A percentile compares a stretch with the other conserved stretches of the same genome.
Evolutionary conservation across 1,140 invertebrate genomes (phyloP).

Genomic region (Bombus sibiricus): DNA sequence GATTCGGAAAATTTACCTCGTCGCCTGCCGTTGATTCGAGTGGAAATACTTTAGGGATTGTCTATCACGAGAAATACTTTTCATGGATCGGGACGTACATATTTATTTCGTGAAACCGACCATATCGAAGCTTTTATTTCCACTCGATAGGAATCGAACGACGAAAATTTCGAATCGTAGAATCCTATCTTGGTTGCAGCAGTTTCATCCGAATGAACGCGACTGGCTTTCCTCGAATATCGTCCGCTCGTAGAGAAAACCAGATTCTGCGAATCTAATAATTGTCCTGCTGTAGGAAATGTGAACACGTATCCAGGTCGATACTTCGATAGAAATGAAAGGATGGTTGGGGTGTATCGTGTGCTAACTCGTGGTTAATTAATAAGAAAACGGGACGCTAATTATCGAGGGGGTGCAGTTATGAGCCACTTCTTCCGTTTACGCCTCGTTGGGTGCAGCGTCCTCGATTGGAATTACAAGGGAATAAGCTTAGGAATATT

Average conservation of each 20-base stretch:
- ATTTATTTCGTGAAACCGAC: not conserved
- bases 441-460: not conserved
- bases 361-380: not conserved
- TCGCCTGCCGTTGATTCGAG: not conserved
- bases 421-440: not conserved
- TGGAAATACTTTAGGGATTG: not conserved
- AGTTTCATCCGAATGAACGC: not conserved
- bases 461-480: constrained; percentile 26
- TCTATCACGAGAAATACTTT: not conserved
- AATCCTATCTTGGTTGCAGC: not conserved
- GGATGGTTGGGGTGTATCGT: too few relatives aligned
- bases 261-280: not conserved
- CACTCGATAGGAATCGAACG: not conserved
- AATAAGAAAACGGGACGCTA: not conserved
- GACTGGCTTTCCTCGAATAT: not conserved
- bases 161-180: not conserved
- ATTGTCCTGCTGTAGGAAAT: not conserved
- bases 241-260: not conserved
- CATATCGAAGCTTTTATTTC: not conserved
- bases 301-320: not conserved
- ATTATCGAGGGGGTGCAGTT: not conserved
- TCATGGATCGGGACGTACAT: not conserved
- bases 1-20: not conserved
- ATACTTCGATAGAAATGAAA: not conserved
- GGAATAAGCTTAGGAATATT: constrained; percentile 5